Conservation (phyloP, 2,888 invertebrate genomes). For the Amphimallon solstitiale region DNA sequence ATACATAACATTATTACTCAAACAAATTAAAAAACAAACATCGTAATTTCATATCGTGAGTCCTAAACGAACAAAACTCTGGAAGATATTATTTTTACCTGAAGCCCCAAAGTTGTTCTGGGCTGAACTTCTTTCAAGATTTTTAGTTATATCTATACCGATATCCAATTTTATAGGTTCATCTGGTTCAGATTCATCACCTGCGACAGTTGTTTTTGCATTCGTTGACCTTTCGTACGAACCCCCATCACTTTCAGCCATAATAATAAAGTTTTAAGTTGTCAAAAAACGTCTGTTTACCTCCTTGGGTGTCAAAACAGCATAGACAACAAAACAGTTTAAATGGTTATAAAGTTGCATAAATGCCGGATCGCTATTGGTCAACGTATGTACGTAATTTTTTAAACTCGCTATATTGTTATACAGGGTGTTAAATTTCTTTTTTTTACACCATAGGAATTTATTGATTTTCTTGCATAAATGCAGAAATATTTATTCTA, state of each 20-base stretch:
- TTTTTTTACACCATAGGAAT: no score
- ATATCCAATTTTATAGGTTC: slow-evolving; percentile 47
- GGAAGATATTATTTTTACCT: slow-evolving; percentile 32
- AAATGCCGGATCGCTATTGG: slow-evolving; percentile 17
- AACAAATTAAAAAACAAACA: background rate
- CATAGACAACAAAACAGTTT: slow-evolving; percentile 37
- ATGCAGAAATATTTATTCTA: no score
- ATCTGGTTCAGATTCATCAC: slow-evolving; percentile 47
- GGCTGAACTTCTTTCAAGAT: slow-evolving; percentile 31
- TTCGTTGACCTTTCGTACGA: slow-evolving; percentile 39
- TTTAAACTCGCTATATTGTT: no score
- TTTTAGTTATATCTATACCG: slow-evolving; percentile 42
- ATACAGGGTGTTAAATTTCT: no score
- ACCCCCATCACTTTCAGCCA: slow-evolving; percentile 51
- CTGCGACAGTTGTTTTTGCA: slow-evolving; percentile 30
- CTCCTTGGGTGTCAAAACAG: slow-evolving; percentile 22
- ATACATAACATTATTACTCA: background rate
- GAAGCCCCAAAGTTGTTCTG: slow-evolving; percentile 37
- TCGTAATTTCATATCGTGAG: background rate
- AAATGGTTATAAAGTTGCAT: slow-evolving; percentile 23
- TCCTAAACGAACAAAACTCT: background rate
- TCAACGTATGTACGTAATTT: background rate
- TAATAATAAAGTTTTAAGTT: slow-evolving; percentile 44
- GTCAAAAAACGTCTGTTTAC: slow-evolving; percentile 26
- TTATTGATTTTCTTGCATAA: no score